These are phyloP conservation scores for Anolis sagrei DNA, from an alignment of 2,113 vertebrate species.

Conservation along the genomic window DNA sequence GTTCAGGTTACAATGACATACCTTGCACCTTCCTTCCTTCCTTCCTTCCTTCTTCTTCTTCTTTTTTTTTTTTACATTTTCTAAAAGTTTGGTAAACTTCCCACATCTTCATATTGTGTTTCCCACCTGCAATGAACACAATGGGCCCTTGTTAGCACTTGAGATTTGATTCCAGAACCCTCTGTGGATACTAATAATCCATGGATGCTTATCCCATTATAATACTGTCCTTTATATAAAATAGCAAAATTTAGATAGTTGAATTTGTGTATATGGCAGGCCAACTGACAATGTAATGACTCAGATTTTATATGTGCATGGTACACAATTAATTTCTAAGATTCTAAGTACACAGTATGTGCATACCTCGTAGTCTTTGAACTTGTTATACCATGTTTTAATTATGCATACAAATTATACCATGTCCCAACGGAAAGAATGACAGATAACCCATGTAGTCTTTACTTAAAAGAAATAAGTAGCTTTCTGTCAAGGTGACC, in stretches of 20 bases:
- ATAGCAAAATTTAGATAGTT: no score
- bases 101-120: background rate
- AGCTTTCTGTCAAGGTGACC: background rate
- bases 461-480: no score
- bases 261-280: no score
- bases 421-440: no score
- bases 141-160: no score
- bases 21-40: background rate
- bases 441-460: background rate
- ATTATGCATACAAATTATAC: no score
- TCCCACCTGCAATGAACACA: background rate
- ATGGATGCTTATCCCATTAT: no score
- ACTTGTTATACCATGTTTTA: no score
- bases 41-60: background rate
- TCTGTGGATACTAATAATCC: no score
- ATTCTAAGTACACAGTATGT: constrained; percentile 7
- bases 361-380: no score
- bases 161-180: no score
- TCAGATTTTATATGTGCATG: background rate
- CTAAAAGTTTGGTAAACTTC: constrained; percentile 18
- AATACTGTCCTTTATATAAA: no score
- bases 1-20: background rate
- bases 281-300: background rate
- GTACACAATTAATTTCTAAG: background rate
- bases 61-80: background rate